These are phyloP conservation scores for Potorous gilbertii DNA, from an alignment of 2,797 vertebrate genomes.

Conservation along the genomic window DNA sequence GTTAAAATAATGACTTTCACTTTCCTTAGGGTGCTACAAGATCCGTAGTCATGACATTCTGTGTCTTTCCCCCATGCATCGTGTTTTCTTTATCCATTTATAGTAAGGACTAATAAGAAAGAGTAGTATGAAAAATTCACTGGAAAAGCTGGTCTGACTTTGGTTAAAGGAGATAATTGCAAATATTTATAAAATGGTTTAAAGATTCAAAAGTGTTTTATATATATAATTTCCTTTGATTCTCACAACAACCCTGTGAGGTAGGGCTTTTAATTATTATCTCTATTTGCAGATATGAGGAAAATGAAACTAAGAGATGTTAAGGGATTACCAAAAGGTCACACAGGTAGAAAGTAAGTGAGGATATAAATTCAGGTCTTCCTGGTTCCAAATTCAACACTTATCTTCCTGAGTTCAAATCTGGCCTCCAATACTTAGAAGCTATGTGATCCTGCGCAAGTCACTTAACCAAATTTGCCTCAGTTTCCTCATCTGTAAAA, in stretches of 20 bases:
- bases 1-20: background rate
- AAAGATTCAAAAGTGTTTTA: background rate
- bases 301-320: background rate
- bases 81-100: background rate
- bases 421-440: background rate
- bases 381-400: background rate
- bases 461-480: background rate
- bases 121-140: background rate
- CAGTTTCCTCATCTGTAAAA: background rate
- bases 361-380: background rate
- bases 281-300: background rate
- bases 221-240: background rate
- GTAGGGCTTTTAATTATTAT: background rate
- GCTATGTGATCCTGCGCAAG: background rate
- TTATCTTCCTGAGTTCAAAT: background rate
- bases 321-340: background rate
- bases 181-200: background rate
- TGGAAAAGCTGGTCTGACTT: background rate
- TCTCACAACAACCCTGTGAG: background rate
- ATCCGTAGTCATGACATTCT: background rate
- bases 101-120: background rate
- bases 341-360: background rate
- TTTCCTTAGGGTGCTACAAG: background rate
- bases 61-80: background rate
- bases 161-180: background rate